Percentiles rank a stretch among this genome's conserved stretches.
Evolutionary conservation across 2,113 vertebrate genomes (phyloP).

Genomic region (Macrotus californicus): DNA sequence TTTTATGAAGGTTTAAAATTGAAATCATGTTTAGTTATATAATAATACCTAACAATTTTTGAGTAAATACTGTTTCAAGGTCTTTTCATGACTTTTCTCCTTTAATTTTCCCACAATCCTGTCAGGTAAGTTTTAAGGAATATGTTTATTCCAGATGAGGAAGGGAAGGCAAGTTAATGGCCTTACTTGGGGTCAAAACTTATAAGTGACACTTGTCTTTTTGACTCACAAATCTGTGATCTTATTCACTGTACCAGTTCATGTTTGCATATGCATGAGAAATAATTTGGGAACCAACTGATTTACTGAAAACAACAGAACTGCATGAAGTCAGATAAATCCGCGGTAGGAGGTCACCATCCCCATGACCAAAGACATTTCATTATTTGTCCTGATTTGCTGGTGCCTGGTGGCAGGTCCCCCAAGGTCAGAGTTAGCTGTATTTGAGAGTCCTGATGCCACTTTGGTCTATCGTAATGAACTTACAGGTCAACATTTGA

Average conservation of each 20-base stretch:
- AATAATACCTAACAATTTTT: not conserved
- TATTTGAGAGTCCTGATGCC: not conserved
- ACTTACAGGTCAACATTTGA: not conserved
- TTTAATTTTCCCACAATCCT: not conserved
- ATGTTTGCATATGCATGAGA: not conserved
- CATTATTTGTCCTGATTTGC: not conserved
- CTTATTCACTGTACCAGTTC: not conserved
- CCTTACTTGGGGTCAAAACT: not conserved
- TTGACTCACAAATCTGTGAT: not conserved
- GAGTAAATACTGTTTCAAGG: not conserved
- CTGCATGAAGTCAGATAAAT: not conserved
- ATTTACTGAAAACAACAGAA: constrained; percentile 17
- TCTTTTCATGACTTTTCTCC: not conserved
- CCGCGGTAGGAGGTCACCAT: not conserved
- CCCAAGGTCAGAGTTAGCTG: not conserved
- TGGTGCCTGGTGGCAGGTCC: not conserved
- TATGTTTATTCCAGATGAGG: not conserved
- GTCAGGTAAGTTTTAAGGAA: not conserved
- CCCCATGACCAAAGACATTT: not conserved
- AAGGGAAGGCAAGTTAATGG: not conserved
- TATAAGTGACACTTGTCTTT: not conserved
- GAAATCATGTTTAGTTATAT: not conserved
- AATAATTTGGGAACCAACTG: not conserved
- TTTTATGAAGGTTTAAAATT: not conserved
- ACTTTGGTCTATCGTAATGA: not conserved